Base-by-base conservation (phyloP, 2,113 vertebrate genomes). In the Ceyx margarethae region DNA sequence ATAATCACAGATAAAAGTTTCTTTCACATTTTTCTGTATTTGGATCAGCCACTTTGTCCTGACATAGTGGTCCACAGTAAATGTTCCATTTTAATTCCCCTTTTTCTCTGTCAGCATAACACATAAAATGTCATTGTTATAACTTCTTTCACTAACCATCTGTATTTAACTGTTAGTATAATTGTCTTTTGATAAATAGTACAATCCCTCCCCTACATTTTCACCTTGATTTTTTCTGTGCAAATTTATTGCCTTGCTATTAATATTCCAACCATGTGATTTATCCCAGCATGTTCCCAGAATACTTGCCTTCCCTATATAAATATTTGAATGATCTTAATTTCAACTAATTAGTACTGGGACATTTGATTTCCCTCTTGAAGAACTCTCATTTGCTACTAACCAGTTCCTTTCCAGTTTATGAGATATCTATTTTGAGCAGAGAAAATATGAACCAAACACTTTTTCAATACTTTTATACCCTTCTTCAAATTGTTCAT, bases 291-390 rank as follows among this genome's bases (percentile, higher is more conserved):
- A 68, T 94, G 85, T 94, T 95, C 93, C 91, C 64, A 0, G 88
- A 96, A 95, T 94, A 95, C 85, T 91, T 94, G 65, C 83, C 80
- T 96, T 93, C 94, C 82, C 76, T 95, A 85, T 96, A 92, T 94
- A 93, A 95, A 94, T 96, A 94, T 95, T 96, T 96, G 93, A 93
- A 93, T 96, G 64, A 92, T 96, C 90, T 93, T 94, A 96, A 96
- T 94, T 96, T 95, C 87, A 92, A 51, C 89, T 95, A 96, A 96
- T 96, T 96, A 96, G 93, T 79, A 88, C 79, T 91, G 94, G 94
- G 93, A 93, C 92, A 74, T 90, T 91, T 88, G 67, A 95, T 96
- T 96, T 96, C 92, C 94, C 83, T 95, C 87, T 79, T 92, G 90
- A 94, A 91, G 83, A 58, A 94, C 13, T 92, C 87, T 96, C 92